These are phyloP conservation scores for Campoletis sonorensis DNA, from an alignment of 1,140 invertebrate genomes.

Conservation along the genomic window DNA sequence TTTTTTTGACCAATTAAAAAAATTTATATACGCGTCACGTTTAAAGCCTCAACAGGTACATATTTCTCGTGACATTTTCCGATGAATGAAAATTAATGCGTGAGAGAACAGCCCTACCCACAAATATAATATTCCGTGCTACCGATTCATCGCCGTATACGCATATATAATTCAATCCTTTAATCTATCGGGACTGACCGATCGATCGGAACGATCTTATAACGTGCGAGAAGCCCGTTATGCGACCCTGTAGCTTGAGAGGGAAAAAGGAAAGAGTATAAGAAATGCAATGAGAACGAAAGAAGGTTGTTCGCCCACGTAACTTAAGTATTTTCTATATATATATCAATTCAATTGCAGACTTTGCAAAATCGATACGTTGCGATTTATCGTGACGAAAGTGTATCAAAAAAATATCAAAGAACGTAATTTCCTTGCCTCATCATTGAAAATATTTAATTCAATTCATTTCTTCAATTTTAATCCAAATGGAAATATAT, in stretches of 20 bases:
- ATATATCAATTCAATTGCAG: neutral
- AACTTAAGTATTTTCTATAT: neutral
- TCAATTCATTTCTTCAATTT: neutral
- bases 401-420: neutral
- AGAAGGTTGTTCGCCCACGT: conserved; percentile 31
- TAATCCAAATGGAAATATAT: neutral
- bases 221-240: conserved; percentile 17
- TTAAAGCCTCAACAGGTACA: neutral
- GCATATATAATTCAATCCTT: conserved; percentile 12
- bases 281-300: conserved; percentile 6
- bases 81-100: conserved; percentile 7
- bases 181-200: conserved; percentile 14
- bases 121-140: neutral
- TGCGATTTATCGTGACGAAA: neutral
- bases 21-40: neutral
- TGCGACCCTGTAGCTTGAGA: conserved; percentile 27
- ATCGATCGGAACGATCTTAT: conserved; percentile 35
- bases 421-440: neutral
- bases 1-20: no score
- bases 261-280: neutral
- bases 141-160: neutral
- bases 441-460: neutral
- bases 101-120: neutral
- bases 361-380: neutral
- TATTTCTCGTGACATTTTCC: conserved; percentile 19